Evolutionary conservation across 2,888 invertebrate genomes (phyloP), one percentile per base, ranked within the genome.

Genomic region (Corbicula japonica): DNA sequence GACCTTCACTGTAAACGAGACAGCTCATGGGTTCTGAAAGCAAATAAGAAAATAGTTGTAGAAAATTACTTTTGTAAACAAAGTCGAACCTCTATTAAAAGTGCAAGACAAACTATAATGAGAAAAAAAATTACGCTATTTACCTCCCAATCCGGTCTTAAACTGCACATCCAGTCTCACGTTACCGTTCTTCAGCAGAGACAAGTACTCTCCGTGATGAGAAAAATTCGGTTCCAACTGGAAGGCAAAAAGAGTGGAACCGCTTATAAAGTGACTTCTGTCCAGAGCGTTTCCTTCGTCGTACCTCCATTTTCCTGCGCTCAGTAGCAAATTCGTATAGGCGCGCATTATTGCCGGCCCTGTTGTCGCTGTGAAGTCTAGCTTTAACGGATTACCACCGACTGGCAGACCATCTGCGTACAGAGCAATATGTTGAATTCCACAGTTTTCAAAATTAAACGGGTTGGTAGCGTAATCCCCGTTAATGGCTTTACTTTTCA

Each of bases 401-500:
- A 68, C 68, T 6, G 54, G 68, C 28, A 68, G 38, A 30, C 68
- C 68, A 52, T 68, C 68, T 18, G 18, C 12, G 30, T 68, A 68
- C 52, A 68, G 32, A 23, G 35, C 50, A 18, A 68, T 68, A 23
- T 26, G 34, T 23, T 41, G 68, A 26, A 68, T 41, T 26, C 26
- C 8, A 23, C 56, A 68, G 8, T 34, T 68, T 32, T 52, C 26
- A 34, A 68, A 68, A 26, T 68, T 68, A 28, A 56, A 68, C 10
- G 68, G 68, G 38, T 78, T 78, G 8, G 12, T n/a, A n/a, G n/a
- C n/a, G n/a, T n/a, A n/a, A 63, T 63, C 48, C 12, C 63, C 63
- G 48, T 21, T 63, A 28, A 63, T 21, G 15, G 50, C 34, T 35
- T 48, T 66, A 15, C 35, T 35, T n/a, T 52, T 66, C 52, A 66